A percentile compares a stretch with the other conserved stretches of the same genome.
Conservation (phyloP, 2,888 invertebrate species). For the Himalopsyche anomala region DNA sequence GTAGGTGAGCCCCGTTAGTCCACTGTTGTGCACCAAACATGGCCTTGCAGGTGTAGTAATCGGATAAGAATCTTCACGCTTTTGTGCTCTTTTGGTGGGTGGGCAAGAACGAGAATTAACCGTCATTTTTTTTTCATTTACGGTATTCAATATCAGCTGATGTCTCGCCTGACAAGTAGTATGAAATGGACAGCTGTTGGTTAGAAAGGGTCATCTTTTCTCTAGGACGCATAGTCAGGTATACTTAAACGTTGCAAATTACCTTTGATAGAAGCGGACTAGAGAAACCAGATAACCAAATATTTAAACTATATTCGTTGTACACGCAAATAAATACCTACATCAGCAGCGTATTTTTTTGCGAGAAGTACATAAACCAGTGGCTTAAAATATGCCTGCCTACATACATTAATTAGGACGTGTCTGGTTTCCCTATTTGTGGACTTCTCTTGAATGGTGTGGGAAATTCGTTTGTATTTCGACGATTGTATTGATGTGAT, state of each 20-base stretch:
- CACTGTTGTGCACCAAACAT: not conserved
- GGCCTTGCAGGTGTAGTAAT: constrained; percentile 28
- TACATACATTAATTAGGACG: too few species aligned
- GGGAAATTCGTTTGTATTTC: too few species aligned
- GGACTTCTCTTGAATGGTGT: too few species aligned
- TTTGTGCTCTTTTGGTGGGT: constrained; percentile 30
- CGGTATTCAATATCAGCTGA: constrained; percentile 15
- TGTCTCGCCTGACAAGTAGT: not conserved
- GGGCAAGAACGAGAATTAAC: not conserved
- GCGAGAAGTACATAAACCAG: too few species aligned
- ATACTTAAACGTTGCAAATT: not conserved
- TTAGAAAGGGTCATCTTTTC: not conserved
- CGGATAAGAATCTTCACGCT: constrained; percentile 21
- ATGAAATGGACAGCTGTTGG: constrained; percentile 2
- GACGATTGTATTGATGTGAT: too few species aligned
- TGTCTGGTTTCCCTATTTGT: too few species aligned
- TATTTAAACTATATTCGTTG: too few species aligned
- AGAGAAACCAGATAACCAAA: too few species aligned
- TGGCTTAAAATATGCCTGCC: too few species aligned
- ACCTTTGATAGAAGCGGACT: too few species aligned
- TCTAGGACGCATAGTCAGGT: not conserved
- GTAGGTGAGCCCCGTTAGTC: not conserved
- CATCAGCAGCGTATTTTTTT: too few species aligned
- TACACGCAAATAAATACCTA: too few species aligned
- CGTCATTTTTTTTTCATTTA: constrained; percentile 1